These are phyloP conservation scores for Noctuana brunneofusca DNA, from an alignment of 2,888 invertebrate genomes.

Conservation along the genomic window DNA sequence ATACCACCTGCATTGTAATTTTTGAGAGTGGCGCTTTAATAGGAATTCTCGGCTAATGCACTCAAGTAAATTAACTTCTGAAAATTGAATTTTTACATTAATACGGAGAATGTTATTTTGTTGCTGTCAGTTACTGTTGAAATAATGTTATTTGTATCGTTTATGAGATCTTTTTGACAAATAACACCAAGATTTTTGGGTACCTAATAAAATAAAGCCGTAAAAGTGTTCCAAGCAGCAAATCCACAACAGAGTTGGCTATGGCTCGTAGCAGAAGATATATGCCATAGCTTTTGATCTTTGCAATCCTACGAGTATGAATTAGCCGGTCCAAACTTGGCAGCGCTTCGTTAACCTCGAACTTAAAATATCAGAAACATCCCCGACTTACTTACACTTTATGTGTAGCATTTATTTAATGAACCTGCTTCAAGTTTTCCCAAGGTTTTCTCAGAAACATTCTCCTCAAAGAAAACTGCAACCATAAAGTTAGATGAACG, in stretches of 20 bases:
- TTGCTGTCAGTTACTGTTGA: neutral
- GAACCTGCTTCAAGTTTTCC: constrained; percentile 16
- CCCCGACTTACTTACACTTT: constrained; percentile 26
- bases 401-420: constrained; percentile 32
- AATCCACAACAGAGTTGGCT: neutral
- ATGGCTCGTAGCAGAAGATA: neutral
- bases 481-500: constrained; percentile 28
- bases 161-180: neutral
- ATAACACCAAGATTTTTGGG: neutral
- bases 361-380: constrained; percentile 29
- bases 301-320: constrained; percentile 22
- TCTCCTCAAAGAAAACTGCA: constrained; percentile 26
- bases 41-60: constrained; percentile 34
- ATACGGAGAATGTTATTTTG: constrained; percentile 8
- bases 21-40: constrained; percentile 35
- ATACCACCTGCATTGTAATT: constrained; percentile 36
- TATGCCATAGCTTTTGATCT: constrained; percentile 7
- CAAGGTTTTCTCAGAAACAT: constrained; percentile 21
- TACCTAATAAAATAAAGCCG: neutral
- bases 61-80: constrained; percentile 33
- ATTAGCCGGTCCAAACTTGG: constrained; percentile 23
- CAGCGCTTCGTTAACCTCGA: constrained; percentile 24
- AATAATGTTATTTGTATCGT: neutral
- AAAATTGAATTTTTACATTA: constrained; percentile 30
- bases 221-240: neutral